Base-by-base conservation (phyloP, 2,113 vertebrate species). In the Hydropotes inermis region DNA sequence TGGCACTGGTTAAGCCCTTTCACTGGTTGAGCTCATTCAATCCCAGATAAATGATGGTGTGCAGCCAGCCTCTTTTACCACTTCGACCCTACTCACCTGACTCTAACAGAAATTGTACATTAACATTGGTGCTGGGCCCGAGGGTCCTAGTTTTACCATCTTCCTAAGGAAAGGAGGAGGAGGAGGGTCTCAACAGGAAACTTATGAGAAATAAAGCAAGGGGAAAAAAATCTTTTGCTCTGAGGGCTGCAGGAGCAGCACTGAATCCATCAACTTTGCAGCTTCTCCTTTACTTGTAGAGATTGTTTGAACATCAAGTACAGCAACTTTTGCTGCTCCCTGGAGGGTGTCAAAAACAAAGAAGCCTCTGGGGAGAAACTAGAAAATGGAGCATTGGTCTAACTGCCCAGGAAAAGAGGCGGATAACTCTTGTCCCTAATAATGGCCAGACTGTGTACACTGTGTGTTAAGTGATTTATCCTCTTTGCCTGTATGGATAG, bases 381-480 rank as follows among this genome's bases (percentile, higher is more conserved):
- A 43, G 81, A 87, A 94, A 95, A 96, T n/a, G 47, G 36, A 95
- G 67, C 55, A 3, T 36, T 45, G 78, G 12, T 91, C 87, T 90
- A 57, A 89, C 86, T 93, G 89, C 60, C 94, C 87, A 60, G 94
- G 87, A 96, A 86, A 67, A 97, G 54, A 90, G 13, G 47, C 30
- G 89, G 11, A 19, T 94, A 23, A 27, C 25, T 28, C 52, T 86
- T 14, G n/a, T 79, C n/a, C 74, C 33, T 19, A 23, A 54, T 21
- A 61, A 67, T 52, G 55, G 30, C 25, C 70, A 70, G 55, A 47
- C 50, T 43, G 25, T 17, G 9, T 50, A 9, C 9, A 11, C 36
- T 82, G 16, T 36, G 52, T 55, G 30, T 57, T 79, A 30, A 17
- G 7, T 83, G 67, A 45, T 52, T 57, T 43, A n/a, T 45, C 30